A percentile compares a stretch with the other conserved stretches of the same genome.
phyloP scores from a whole-genome alignment of 2,797 vertebrate species.

The Pangasius djambal region DNA sequence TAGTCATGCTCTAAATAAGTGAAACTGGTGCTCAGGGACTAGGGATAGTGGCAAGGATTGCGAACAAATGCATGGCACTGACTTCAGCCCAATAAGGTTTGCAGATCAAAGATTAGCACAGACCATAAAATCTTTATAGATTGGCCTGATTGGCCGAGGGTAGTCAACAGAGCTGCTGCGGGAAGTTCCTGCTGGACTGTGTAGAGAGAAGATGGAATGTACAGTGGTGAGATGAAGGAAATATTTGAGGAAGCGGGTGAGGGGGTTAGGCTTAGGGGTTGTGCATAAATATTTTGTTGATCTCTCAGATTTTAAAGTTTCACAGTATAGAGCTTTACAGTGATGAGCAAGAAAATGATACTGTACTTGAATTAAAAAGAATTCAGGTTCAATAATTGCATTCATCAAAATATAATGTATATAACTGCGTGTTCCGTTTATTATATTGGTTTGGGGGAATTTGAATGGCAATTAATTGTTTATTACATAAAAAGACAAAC shows the following conservation, averaged over 20 bases:
- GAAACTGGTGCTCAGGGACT: constrained; percentile 76
- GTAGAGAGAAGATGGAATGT: constrained; percentile 1
- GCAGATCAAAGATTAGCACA: constrained; percentile 52
- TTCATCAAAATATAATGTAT: constrained; percentile 43
- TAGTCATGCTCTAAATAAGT: constrained; percentile 62
- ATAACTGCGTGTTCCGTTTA: constrained; percentile 46
- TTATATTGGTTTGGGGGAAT: constrained; percentile 32
- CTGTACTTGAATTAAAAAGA: constrained; percentile 52
- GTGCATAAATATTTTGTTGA: neutral
- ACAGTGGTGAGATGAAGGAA: neutral
- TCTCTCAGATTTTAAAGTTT: constrained; percentile 21
- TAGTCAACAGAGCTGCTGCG: constrained; percentile 17
- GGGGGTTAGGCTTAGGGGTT: neutral
- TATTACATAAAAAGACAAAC: constrained; percentile 4
- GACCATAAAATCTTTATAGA: constrained; percentile 51
- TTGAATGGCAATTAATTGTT: constrained; percentile 29
- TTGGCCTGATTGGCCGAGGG: constrained; percentile 17
- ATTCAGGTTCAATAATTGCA: constrained; percentile 50
- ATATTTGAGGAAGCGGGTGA: neutral
- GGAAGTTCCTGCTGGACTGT: constrained; percentile 8
- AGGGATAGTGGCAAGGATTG: constrained; percentile 54
- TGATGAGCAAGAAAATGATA: constrained; percentile 25
- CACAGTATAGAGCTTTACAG: constrained; percentile 45
- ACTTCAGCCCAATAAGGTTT: constrained; percentile 36
- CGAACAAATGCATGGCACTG: constrained; percentile 54